phyloP scores from a whole-genome alignment of 2,113 vertebrate species.

The Porphyrio hochstetteri region DNA sequence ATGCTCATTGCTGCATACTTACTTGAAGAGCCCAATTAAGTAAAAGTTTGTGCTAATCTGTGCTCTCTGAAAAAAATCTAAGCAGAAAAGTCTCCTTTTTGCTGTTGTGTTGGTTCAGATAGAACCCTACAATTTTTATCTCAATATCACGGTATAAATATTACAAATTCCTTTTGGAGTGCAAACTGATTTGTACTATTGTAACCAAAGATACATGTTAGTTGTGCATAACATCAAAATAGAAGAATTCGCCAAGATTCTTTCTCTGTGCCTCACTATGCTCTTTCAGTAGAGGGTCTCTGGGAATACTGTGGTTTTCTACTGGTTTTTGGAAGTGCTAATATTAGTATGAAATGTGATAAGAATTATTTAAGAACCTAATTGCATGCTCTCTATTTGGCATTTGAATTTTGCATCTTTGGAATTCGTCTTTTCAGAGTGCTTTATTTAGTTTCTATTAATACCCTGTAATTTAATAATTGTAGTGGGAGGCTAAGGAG shows the following conservation, averaged over 20 bases:
- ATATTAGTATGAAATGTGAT: constrained; percentile 78
- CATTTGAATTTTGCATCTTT: constrained; percentile 69
- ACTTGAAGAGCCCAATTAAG: constrained; percentile 40
- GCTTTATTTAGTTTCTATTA: constrained; percentile 77
- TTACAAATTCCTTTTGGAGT: constrained; percentile 27
- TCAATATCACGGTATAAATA: constrained; percentile 34
- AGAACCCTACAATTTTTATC: neutral
- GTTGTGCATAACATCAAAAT: constrained; percentile 18
- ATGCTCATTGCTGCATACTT: constrained; percentile 7
- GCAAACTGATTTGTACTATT: constrained; percentile 2
- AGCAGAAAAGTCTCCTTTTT: neutral
- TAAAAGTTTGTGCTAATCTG: constrained; percentile 44
- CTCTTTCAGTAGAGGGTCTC: constrained; percentile 49
- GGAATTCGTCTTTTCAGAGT: constrained; percentile 66
- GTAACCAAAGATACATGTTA: neutral
- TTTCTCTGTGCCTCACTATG: constrained; percentile 17
- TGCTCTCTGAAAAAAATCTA: constrained; percentile 38
- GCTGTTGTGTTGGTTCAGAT: neutral
- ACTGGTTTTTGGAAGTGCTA: constrained; percentile 75
- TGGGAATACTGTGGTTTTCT: constrained; percentile 65
- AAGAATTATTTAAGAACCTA: constrained; percentile 80
- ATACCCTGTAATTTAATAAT: constrained; percentile 79
- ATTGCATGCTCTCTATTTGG: constrained; percentile 75
- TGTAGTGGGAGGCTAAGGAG: constrained; percentile 52
- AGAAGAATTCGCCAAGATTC: neutral